A percentile compares a stretch with the other conserved stretches of the same genome.
Evolutionary conservation across 2,797 vertebrate species (phyloP).

Genomic region (Pteropus rufus): DNA sequence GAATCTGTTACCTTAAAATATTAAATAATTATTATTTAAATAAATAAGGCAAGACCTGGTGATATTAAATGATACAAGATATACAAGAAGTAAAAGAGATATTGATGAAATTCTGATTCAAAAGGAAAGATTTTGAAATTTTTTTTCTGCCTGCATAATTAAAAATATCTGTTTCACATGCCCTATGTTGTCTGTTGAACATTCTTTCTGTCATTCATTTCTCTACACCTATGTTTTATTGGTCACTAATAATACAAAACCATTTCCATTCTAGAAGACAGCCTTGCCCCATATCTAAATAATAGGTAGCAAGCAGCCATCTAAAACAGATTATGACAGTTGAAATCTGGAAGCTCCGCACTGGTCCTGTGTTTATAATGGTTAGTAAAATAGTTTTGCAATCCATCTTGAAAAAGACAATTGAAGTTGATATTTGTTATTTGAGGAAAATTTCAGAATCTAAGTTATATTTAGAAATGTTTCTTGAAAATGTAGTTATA

Average conservation of each 20-base stretch:
- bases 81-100: not conserved
- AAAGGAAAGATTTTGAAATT: not conserved
- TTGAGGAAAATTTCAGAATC: not conserved
- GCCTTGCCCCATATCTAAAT: not conserved
- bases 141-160: not conserved
- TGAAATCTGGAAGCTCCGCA: not conserved
- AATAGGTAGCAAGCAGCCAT: not conserved
- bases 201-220: not conserved
- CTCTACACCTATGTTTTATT: not conserved
- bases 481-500: not conserved
- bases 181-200: not conserved
- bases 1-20: not conserved
- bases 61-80: not conserved
- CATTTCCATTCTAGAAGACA: constrained; percentile 17
- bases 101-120: not conserved
- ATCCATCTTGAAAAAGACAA: not conserved
- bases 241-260: not conserved
- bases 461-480: not conserved
- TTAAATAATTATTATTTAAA: not conserved
- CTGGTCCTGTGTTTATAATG: not conserved
- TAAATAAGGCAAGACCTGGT: not conserved
- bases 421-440: not conserved
- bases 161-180: not conserved
- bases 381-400: not conserved
- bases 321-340: not conserved